Base-by-base conservation (phyloP, 2,888 invertebrate genomes). In the Machimus rusticus region DNA sequence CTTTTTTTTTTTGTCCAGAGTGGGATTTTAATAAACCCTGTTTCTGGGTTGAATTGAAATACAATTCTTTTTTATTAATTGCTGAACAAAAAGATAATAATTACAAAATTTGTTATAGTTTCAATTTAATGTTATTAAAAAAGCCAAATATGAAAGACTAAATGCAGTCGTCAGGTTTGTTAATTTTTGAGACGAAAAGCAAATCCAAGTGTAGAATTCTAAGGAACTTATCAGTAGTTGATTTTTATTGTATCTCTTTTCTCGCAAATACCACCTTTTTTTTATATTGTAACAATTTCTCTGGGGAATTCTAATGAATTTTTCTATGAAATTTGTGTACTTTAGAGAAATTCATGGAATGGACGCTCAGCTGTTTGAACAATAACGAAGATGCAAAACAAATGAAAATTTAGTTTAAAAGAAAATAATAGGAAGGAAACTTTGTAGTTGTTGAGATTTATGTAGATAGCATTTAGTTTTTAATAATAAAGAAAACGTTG, bases 401-500 rank as follows among this genome's bases (percentile, higher is more conserved):
- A 81, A n/a, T 81, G 14, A 46, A 37, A 46, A 12, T 43, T 31
- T 81, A 81, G 34, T 51, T 34, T 31, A 82, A 37, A 43, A 46
- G 1, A n/a, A 39, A 28, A 74, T 74, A 34, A 23, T 78, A 78
- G 78, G 78, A 43, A 46, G 23, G 16, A 78, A 79, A 43, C 34
- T 81, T 57, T 88, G 88, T 88, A 87, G 89, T 86, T 87, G 89
- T 89, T 88, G 87, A 82, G 87, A 82, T 23, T 76, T 87, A 86
- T 88, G 88, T 88, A 89, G 88, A 89, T 89, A 89, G 88, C 86
- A 87, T 88, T 88, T 89, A 89, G 86, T 89, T 89, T 88, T 89
- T 89, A 87, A 89, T 88, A 84, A 88, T 87, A 88, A 88, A 87
- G 39, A 78, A 77, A 51, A 87, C 86, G 87, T 87, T 74, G 86